Evolutionary conservation across 2,113 vertebrate genomes (phyloP).

Genomic region (Anolis sagrei): DNA sequence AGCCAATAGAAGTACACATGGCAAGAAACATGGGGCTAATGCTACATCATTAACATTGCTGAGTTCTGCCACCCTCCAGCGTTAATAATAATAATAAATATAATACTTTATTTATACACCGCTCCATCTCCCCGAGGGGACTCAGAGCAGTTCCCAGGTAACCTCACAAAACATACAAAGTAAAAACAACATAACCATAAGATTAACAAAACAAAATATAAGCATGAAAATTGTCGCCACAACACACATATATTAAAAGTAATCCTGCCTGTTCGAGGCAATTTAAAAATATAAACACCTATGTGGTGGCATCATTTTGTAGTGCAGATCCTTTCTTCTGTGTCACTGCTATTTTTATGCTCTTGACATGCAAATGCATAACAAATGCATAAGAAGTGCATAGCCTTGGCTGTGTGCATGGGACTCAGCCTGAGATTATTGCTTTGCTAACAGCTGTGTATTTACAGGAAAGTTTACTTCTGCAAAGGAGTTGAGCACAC

Average conservation of each 20-base stretch:
- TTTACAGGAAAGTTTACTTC: not conserved
- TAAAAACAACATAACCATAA: too few species aligned
- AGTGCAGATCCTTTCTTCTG: not conserved
- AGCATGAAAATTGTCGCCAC: too few species aligned
- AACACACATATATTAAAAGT: too few species aligned
- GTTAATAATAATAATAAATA: too few species aligned
- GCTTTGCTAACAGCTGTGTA: not conserved
- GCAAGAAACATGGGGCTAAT: not conserved
- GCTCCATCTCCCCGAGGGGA: too few species aligned
- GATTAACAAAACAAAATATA: too few species aligned
- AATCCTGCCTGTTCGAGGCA: too few species aligned
- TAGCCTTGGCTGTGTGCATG: not conserved
- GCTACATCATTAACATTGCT: not conserved
- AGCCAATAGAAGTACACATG: not conserved
- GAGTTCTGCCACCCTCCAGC: not conserved
- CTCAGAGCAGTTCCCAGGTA: too few species aligned
- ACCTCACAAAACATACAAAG: too few species aligned
- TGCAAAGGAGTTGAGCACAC: not conserved
- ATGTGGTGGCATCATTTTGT: not conserved
- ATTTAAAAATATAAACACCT: too few species aligned
- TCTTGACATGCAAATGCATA: not conserved
- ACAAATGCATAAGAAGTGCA: not conserved
- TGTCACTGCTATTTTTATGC: not conserved
- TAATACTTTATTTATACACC: too few species aligned
- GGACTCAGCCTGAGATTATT: too few species aligned